phyloP scores from a whole-genome alignment of 92 coral and sea anemone genomes.

The Micromussa lordhowensis region DNA sequence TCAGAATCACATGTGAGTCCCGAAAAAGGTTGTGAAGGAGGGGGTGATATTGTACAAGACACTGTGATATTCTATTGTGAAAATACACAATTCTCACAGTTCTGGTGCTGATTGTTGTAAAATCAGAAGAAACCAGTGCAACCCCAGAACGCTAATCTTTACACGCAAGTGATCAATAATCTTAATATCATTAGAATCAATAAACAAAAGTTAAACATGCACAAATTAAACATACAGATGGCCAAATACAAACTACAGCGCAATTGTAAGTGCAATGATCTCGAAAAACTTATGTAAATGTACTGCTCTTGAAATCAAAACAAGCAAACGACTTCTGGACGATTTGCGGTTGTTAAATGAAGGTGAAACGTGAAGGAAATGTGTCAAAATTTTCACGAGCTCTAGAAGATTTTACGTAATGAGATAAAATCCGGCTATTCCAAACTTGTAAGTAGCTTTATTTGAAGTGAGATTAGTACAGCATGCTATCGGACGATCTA shows the following conservation, averaged over 20 bases:
- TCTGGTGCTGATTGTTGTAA: not conserved
- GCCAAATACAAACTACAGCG: not conserved
- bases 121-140: not conserved
- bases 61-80: not conserved
- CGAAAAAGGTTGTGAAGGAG: not conserved
- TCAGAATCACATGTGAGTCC: not conserved
- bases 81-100: not conserved
- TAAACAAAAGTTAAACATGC: not conserved
- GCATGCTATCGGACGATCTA: not conserved
- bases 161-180: not conserved
- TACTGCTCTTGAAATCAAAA: not conserved
- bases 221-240: not conserved
- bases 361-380: not conserved
- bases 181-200: not conserved
- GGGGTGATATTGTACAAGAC: not conserved
- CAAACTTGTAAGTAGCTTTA: slow-evolving; percentile 2
- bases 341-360: not conserved
- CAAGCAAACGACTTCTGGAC: not conserved
- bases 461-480: not conserved
- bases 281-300: not conserved
- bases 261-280: not conserved
- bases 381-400: not conserved
- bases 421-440: not conserved
- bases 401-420: not conserved
- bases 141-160: not conserved